Percentiles rank a stretch among this genome's conserved stretches.
Conservation (phyloP, 2,888 invertebrate species). For the Carterocephalus palaemon region DNA sequence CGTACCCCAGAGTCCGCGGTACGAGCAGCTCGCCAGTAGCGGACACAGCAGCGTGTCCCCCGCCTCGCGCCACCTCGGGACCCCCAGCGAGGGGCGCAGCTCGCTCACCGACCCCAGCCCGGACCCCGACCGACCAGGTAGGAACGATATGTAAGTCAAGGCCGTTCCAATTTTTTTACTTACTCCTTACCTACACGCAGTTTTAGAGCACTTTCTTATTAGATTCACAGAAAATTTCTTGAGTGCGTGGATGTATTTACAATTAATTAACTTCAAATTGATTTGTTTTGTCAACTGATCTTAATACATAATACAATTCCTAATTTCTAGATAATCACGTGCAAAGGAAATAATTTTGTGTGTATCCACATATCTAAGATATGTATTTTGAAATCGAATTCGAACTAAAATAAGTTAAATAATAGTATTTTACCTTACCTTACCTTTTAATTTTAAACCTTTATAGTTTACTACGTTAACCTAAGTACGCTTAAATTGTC, state of each 20-base stretch:
- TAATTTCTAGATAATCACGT: no score
- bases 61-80: constrained; percentile 61
- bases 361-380: no score
- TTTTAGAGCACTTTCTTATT: neutral
- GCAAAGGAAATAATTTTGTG: no score
- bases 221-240: constrained; percentile 11
- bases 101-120: constrained; percentile 54
- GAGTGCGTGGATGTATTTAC: constrained; percentile 8
- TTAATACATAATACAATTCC: no score
- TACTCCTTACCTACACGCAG: constrained; percentile 42
- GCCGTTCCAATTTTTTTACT: constrained; percentile 74
- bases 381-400: no score
- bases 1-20: constrained; percentile 63
- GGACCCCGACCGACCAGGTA: constrained; percentile 73
- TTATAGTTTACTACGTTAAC: no score
- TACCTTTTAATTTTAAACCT: no score
- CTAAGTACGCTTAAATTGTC: no score
- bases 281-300: no score
- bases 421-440: constrained; percentile 3
- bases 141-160: constrained; percentile 77
- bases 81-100: constrained; percentile 67
- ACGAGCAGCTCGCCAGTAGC: constrained; percentile 72
- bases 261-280: no score
- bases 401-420: no score
- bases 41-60: constrained; percentile 70